Evolutionary conservation across 2,888 invertebrate species (phyloP).

Genomic region (Adelphocoris suturalis): DNA sequence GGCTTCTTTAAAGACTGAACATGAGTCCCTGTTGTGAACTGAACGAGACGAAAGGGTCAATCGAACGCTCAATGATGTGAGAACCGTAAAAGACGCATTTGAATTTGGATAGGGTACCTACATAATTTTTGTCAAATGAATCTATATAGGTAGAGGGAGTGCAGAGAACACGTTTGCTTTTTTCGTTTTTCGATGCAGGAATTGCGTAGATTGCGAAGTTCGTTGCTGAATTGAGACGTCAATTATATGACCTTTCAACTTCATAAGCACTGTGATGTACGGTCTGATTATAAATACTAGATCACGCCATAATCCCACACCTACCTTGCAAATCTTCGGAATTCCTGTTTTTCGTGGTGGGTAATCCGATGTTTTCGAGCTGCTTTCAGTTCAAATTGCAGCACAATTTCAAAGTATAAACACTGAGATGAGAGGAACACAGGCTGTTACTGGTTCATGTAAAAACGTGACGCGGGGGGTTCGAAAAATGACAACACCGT

Average conservation of each 20-base stretch:
- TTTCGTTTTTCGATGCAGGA: too few species aligned
- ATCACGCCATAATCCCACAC: not conserved
- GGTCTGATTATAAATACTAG: too few species aligned
- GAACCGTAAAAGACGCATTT: too few species aligned
- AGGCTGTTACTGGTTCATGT: not conserved
- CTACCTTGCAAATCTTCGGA: not conserved
- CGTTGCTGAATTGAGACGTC: too few species aligned
- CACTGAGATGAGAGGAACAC: constrained; percentile 11
- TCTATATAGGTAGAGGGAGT: too few species aligned
- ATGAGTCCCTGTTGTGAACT: not conserved
- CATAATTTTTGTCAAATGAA: too few species aligned
- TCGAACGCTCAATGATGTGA: not conserved
- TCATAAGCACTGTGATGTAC: too few species aligned
- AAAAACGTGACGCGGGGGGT: constrained; percentile 45
- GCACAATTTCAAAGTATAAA: not conserved
- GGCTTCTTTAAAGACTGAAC: not conserved
- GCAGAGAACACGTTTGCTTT: too few species aligned
- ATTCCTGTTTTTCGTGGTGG: not conserved
- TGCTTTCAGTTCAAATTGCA: not conserved
- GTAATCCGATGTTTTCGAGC: not conserved
- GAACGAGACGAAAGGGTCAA: not conserved
- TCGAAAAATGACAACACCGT: constrained; percentile 50
- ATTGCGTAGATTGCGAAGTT: too few species aligned
- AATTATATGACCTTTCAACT: too few species aligned
- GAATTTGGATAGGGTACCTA: too few species aligned